Percentiles rank a stretch among this genome's conserved stretches.
Evolutionary conservation across 2,888 invertebrate genomes (phyloP).

Genomic region (Parnassius smintheus): DNA sequence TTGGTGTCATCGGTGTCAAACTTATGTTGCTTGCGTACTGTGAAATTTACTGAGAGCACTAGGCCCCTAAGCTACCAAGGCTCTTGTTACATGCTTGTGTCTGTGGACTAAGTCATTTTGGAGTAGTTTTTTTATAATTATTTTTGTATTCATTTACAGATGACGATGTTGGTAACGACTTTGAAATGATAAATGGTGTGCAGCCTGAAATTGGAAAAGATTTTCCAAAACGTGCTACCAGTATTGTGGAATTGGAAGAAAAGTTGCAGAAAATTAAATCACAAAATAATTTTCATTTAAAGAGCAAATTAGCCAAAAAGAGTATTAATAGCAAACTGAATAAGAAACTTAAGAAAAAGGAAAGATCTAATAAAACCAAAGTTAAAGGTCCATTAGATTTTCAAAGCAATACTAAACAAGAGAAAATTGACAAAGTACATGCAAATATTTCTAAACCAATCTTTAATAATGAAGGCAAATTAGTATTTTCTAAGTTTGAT

Average conservation of each 20-base stretch:
- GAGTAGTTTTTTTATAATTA: neutral
- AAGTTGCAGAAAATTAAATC: conserved; percentile 83
- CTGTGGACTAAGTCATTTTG: too few relatives aligned
- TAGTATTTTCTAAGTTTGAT: conserved; percentile 96
- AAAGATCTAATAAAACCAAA: conserved; percentile 61
- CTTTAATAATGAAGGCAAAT: conserved; percentile 91
- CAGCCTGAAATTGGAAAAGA: conserved; percentile 49
- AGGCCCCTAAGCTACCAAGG: too few relatives aligned
- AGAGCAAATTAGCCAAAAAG: conserved; percentile 85
- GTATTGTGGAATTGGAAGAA: conserved; percentile 83
- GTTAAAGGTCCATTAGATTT: conserved; percentile 40
- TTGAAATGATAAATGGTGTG: conserved; percentile 55
- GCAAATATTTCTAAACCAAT: conserved; percentile 83
- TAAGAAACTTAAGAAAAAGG: conserved; percentile 83
- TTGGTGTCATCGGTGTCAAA: too few relatives aligned
- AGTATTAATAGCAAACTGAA: conserved; percentile 84
- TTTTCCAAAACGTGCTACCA: conserved; percentile 76
- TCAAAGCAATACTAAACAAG: conserved; percentile 28
- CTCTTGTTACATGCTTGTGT: too few relatives aligned
- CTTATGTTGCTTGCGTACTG: too few relatives aligned
- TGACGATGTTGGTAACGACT: conserved; percentile 60
- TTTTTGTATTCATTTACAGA: conserved; percentile 44
- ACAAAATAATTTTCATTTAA: conserved; percentile 82
- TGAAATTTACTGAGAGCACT: too few relatives aligned
- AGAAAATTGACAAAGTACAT: conserved; percentile 48